Percentiles rank a stretch among this genome's conserved stretches.
Conservation (phyloP, 2,113 vertebrate genomes). For the Stigmatopora nigra region DNA sequence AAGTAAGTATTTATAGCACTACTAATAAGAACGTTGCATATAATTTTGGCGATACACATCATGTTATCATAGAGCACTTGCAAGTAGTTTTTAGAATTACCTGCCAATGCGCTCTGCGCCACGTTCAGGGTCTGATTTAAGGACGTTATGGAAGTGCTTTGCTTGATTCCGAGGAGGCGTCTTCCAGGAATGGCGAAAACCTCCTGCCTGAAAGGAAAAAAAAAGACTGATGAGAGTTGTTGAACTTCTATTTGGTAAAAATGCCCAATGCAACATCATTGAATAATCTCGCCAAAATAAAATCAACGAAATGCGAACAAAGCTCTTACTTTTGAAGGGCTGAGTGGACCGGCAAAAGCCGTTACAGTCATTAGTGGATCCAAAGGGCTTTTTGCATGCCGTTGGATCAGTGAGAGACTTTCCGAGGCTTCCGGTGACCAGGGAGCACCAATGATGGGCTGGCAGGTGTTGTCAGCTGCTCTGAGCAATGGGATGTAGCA, state of each 20-base stretch:
- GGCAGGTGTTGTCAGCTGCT: slow-evolving; percentile 86
- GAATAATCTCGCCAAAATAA: not conserved
- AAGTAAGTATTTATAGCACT: no score
- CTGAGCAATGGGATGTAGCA: slow-evolving; percentile 88
- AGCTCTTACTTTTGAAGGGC: slow-evolving; percentile 79
- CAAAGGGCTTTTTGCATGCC: slow-evolving; percentile 72
- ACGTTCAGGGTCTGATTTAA: slow-evolving; percentile 90
- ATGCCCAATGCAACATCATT: not conserved
- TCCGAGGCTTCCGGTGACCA: slow-evolving; percentile 87
- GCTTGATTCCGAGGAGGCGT: slow-evolving; percentile 86
- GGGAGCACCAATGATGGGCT: slow-evolving; percentile 80
- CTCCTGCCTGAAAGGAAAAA: slow-evolving; percentile 82
- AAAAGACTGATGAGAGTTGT: slow-evolving; percentile 4
- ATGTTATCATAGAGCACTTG: not conserved
- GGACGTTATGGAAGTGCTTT: slow-evolving; percentile 75
- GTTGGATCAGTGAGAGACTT: slow-evolving; percentile 38
- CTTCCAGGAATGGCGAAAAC: slow-evolving; percentile 90
- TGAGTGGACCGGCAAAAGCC: slow-evolving; percentile 89
- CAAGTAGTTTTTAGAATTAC: slow-evolving; percentile 18
- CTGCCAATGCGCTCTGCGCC: slow-evolving; percentile 87
- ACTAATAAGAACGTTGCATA: no score
- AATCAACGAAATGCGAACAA: no score
- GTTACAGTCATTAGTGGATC: slow-evolving; percentile 83
- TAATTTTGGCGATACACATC: not conserved
- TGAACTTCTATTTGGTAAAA: not conserved